These are phyloP conservation scores for Sinodicranocentrus sp. DNA, from an alignment of 2,888 invertebrate genomes.

Conservation along the genomic window DNA sequence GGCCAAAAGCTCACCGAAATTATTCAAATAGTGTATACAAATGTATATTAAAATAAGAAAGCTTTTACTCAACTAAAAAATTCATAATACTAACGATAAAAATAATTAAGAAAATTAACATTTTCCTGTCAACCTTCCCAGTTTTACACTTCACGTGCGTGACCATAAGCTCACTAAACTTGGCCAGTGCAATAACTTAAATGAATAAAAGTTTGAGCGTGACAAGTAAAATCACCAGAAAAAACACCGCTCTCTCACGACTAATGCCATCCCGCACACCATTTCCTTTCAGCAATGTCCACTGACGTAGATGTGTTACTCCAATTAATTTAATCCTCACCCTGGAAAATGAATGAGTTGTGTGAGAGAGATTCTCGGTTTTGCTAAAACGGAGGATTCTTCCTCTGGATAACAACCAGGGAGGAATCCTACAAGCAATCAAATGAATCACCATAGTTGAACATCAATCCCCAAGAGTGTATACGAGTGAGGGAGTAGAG, in stretches of 20 bases:
- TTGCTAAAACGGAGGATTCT: background rate
- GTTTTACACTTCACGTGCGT: no score
- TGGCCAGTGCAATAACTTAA: no score
- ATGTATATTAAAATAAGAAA: no score
- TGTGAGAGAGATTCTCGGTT: slow-evolving; percentile 28
- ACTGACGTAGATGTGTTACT: slow-evolving; percentile 51
- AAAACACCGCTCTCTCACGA: background rate
- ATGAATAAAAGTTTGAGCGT: no score
- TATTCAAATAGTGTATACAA: no score
- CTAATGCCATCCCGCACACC: background rate
- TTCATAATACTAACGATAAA: no score
- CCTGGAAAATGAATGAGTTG: slow-evolving; percentile 51
- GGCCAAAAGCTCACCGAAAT: no score
- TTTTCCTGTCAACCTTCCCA: no score
- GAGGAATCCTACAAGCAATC: slow-evolving; percentile 5
- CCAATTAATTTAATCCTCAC: slow-evolving; percentile 65
- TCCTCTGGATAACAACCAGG: background rate
- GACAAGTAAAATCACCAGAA: no score
- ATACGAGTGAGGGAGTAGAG: background rate
- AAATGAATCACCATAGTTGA: slow-evolving; percentile 41
- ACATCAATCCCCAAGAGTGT: slow-evolving; percentile 25
- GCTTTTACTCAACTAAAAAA: no score
- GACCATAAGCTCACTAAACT: no score
- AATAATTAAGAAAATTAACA: no score
- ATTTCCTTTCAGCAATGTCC: background rate